These are phyloP conservation scores for Stomatorhinus ivindoensis DNA, from an alignment of 2,113 vertebrate species.

Conservation along the genomic window DNA sequence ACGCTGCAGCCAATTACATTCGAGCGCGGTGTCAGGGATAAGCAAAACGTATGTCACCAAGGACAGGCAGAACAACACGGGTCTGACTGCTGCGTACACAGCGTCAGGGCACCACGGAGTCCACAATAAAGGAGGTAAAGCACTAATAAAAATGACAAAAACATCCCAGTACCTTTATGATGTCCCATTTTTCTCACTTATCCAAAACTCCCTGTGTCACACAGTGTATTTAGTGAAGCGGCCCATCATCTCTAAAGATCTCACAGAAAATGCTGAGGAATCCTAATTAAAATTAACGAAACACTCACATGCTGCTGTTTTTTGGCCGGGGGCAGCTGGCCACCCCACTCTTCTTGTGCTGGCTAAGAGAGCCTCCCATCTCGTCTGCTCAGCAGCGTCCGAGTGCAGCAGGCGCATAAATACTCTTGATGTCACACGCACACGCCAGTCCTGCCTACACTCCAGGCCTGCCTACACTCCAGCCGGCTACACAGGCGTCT, in stretches of 20 bases:
- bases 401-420: not conserved
- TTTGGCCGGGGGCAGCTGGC: slow-evolving; percentile 41
- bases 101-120: not conserved
- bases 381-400: slow-evolving; percentile 13
- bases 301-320: slow-evolving; percentile 54
- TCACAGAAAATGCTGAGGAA: slow-evolving; percentile 12
- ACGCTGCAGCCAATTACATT: not conserved
- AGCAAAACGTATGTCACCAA: not conserved
- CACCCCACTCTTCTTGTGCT: slow-evolving; percentile 39
- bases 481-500: not conserved
- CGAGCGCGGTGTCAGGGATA: not conserved
- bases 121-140: not conserved
- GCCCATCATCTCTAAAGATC: not conserved
- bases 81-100: not conserved
- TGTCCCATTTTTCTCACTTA: not conserved
- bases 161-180: not conserved
- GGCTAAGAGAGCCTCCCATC: slow-evolving; percentile 59
- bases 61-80: not conserved
- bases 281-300: not conserved
- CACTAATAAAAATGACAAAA: not conserved
- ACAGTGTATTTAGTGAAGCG: not conserved
- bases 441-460: not conserved
- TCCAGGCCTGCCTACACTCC: not conserved
- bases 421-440: not conserved
- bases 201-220: not conserved